Percentiles rank a stretch among this genome's conserved stretches.
Evolutionary conservation across 1,140 invertebrate species (phyloP).

Genomic region (Chionoecetes opilio): DNA sequence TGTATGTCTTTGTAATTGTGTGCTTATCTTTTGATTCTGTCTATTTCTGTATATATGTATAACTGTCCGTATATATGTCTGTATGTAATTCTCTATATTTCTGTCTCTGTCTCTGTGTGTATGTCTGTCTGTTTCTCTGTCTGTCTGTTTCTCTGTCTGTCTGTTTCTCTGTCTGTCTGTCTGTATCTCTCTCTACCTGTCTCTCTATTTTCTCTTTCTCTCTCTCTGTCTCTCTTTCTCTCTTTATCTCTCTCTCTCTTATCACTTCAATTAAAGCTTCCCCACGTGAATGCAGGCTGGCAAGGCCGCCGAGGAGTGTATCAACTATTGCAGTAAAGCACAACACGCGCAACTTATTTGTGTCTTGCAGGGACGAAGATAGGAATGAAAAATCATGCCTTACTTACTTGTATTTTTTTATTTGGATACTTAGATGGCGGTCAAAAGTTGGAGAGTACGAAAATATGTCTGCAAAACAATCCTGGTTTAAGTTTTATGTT

Average conservation of each 20-base stretch:
- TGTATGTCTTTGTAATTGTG: too few relatives aligned
- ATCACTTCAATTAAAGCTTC: not conserved
- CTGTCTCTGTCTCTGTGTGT: not conserved
- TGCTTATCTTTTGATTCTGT: not conserved
- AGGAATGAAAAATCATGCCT: not conserved
- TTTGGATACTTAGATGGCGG: not conserved
- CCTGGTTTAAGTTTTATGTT: too few relatives aligned
- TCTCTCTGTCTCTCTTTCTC: not conserved
- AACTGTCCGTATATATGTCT: too few relatives aligned
- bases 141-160: too few relatives aligned
- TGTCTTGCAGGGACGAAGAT: not conserved
- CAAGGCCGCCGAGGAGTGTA: not conserved
- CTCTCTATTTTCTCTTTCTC: not conserved
- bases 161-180: not conserved
- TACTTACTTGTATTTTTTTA: not conserved
- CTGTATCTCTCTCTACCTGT: not conserved
- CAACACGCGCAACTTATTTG: not conserved
- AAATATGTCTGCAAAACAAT: too few relatives aligned
- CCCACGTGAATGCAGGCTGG: not conserved
- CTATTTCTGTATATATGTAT: not conserved
- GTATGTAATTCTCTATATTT: not conserved
- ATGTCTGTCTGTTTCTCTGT: too few relatives aligned
- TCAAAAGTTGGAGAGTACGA: not conserved
- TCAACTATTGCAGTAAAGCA: not conserved
- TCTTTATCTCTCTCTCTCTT: not conserved